phyloP scores from a whole-genome alignment of 37 sponge, comb jelly and placozoan species.

The Aphrocallistes beatrix region DNA sequence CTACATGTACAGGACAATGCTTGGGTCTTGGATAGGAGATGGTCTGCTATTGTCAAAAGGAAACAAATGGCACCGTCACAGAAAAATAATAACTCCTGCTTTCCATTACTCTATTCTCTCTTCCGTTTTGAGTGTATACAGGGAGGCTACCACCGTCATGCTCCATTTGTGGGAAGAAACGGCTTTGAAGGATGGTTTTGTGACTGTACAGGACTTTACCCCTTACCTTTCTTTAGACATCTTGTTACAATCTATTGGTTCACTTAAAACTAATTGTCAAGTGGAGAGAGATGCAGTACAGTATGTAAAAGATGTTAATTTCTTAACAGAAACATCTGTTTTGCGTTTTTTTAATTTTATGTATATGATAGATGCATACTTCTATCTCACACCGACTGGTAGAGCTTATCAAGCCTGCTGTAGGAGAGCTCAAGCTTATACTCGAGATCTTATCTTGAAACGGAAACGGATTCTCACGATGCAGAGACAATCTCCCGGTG shows the following conservation, averaged over 20 bases:
- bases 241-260: not conserved
- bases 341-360: not conserved
- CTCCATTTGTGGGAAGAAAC: not conserved
- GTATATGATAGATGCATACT: not conserved
- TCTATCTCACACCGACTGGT: constrained; percentile 5
- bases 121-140: not conserved
- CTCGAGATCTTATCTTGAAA: not conserved
- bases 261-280: not conserved
- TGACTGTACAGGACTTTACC: constrained; percentile 19
- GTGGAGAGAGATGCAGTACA: not conserved
- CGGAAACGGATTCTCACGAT: not conserved
- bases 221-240: constrained; percentile 15
- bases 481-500: not conserved
- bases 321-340: not conserved
- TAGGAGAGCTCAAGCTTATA: not conserved
- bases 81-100: constrained; percentile 24
- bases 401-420: not conserved
- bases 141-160: not conserved
- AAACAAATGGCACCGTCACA: constrained; percentile 19
- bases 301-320: constrained; percentile 3
- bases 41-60: constrained; percentile 25
- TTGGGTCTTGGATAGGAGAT: constrained; percentile 6
- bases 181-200: not conserved
- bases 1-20: not conserved
- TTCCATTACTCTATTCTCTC: constrained; percentile 32